phyloP scores from a whole-genome alignment of 1,140 invertebrate genomes.

The Euura lappo region DNA sequence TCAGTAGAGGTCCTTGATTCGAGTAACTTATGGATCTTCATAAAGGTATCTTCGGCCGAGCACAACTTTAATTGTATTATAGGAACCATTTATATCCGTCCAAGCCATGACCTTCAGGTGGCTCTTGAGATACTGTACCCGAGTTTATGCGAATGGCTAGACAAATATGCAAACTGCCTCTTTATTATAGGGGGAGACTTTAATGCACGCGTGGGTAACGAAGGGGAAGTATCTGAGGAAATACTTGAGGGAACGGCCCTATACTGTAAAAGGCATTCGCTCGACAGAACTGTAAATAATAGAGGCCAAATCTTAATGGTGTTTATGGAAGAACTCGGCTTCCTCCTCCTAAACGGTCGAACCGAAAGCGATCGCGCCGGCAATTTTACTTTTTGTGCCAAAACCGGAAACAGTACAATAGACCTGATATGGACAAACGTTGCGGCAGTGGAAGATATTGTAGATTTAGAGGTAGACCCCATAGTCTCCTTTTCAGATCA shows the following conservation, averaged over 20 bases:
- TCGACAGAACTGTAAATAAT: neutral
- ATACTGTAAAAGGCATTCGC: neutral
- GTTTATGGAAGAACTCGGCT: constrained; percentile 7
- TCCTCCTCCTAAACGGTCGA: constrained; percentile 7
- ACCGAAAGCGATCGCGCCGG: neutral
- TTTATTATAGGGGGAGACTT: constrained; percentile 2
- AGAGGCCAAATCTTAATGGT: neutral
- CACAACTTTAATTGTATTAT: neutral
- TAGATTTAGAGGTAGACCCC: neutral
- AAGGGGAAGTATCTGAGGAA: neutral
- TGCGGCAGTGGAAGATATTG: neutral
- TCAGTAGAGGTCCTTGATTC: neutral
- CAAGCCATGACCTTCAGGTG: neutral
- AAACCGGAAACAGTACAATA: constrained; percentile 9
- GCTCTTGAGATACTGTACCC: neutral
- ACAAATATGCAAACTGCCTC: neutral
- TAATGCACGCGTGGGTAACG: constrained; percentile 8
- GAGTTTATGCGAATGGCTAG: neutral
- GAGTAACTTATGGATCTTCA: neutral
- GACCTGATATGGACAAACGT: constrained; percentile 6
- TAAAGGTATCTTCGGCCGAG: neutral
- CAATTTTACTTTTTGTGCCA: neutral
- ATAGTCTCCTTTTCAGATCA: constrained; percentile 5
- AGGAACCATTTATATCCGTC: neutral
- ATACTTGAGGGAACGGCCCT: neutral